Conservation (phyloP, 2,888 invertebrate species). For the Tupiocoris notatus region DNA sequence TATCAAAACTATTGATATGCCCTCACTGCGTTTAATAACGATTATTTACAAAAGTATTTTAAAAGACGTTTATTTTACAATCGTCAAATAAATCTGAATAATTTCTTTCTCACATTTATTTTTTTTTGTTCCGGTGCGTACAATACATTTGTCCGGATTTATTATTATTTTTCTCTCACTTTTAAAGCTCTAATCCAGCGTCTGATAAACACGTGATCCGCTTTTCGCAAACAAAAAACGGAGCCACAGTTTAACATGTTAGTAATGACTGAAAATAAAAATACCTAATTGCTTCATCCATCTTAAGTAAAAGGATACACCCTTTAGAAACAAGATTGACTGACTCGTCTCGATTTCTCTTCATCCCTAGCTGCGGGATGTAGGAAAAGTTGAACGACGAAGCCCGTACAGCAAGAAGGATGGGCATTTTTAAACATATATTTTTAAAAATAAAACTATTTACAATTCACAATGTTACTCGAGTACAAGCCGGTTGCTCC, state of each 20-base stretch:
- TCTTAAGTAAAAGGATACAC: not conserved
- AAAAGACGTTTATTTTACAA: not conserved
- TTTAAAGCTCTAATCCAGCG: conserved; percentile 41
- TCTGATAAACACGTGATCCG: conserved; percentile 6
- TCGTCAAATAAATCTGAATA: not conserved
- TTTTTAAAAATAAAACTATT: not conserved
- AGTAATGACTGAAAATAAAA: not conserved
- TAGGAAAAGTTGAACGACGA: no score
- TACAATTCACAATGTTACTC: not conserved
- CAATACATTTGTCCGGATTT: not conserved
- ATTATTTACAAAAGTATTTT: not conserved
- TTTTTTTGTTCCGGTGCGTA: not conserved
- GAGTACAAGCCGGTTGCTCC: conserved; percentile 21
- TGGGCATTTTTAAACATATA: not conserved
- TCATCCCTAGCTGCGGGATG: no score
- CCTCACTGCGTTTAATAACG: not conserved
- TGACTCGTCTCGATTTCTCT: no score
- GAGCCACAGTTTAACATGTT: not conserved
- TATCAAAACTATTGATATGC: not conserved
- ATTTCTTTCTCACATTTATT: not conserved
- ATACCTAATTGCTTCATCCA: not conserved
- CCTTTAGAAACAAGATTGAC: no score
- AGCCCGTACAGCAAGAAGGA: no score
- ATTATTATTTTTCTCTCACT: not conserved
- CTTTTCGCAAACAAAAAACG: not conserved